Conservation (phyloP, 2,888 invertebrate genomes). For the Branchipolynoe longqiensis region DNA sequence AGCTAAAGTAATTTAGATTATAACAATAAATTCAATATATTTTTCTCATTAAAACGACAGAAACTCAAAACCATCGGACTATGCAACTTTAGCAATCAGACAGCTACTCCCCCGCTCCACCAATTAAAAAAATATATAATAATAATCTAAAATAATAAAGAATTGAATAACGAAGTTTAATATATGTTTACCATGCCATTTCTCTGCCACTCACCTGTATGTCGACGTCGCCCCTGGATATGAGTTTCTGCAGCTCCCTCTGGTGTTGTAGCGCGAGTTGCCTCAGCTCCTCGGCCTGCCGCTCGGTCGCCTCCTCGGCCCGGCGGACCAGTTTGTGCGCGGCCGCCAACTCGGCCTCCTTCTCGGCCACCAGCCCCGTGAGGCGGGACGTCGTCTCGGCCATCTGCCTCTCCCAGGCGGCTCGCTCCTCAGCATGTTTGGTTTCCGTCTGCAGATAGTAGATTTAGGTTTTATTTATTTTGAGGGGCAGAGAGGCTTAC, state of each 20-base stretch:
- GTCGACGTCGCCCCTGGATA: slow-evolving; percentile 75
- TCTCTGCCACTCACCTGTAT: slow-evolving; percentile 70
- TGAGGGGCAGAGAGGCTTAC: slow-evolving; percentile 73
- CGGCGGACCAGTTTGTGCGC: slow-evolving; percentile 70
- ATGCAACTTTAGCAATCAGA: too few relatives aligned
- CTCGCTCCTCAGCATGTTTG: neutral
- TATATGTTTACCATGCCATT: too few relatives aligned
- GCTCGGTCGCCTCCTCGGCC: slow-evolving; percentile 72
- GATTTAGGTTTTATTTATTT: slow-evolving; percentile 75
- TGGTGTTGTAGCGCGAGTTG: slow-evolving; percentile 76
- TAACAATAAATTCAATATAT: too few relatives aligned
- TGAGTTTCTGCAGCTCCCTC: slow-evolving; percentile 74
- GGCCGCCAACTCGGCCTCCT: slow-evolving; percentile 73
- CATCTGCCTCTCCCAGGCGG: neutral
- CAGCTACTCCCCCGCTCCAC: too few relatives aligned
- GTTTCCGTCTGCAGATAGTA: slow-evolving; percentile 75
- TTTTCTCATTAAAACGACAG: too few relatives aligned
- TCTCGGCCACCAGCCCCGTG: slow-evolving; percentile 73
- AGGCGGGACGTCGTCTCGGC: neutral
- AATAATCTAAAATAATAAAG: too few relatives aligned
- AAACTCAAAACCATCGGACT: too few relatives aligned
- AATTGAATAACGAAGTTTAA: too few relatives aligned
- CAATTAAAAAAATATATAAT: too few relatives aligned
- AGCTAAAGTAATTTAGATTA: too few relatives aligned
- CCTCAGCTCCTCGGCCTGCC: slow-evolving; percentile 75